Base-by-base conservation (phyloP, 2,888 invertebrate species). In the Cephonodes hylas region DNA sequence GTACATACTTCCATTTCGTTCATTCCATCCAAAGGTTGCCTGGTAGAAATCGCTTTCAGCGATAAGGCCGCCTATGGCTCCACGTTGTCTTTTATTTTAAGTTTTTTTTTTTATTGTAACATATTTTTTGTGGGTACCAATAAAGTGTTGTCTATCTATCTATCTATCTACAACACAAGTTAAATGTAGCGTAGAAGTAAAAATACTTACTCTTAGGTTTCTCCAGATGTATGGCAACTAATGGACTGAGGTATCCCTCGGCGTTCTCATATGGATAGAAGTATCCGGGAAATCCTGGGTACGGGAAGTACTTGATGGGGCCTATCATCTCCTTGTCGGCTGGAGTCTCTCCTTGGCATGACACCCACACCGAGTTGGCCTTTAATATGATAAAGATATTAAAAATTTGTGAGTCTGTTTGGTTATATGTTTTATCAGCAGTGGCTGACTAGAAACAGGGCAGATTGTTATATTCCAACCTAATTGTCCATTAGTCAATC, bases 271-370 rank as follows among this genome's bases (percentile, higher is more conserved):
- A 98, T 0, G 98, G 98, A 89, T 96, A 98, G 89, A 95, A 98
- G 80, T 96, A 97, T 0, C 96, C 97, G 0, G 97, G 97, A 82
- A 97, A 97, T 60, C 98, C 97, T 63, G 94, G 94, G 71, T 94
- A 93, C 0, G 97, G 97, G 65, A 95, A 93, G 91, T 98, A 98
- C 22, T 92, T 88, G 59, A 99, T 90, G 0, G 95, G 95, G 0
- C 99, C 99, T 67, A 99, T 94, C 86, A 98, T 97, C 88, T 99
- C 99, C 73, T 95, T 93, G 90, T 99, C 99, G 0, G 97, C 96
- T 0, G 98, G 96, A 74, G 96, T 97, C 93, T 98, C 98, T 60
- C 99, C 99, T 74, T 96, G 95, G 82, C 99, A 99, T 7, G 97
- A 96, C 27, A 99, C 94, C 96, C 98, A 98, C 70, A 99, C 94